Base-by-base conservation (phyloP, 92 coral and sea anemone genomes). In the Zoanthus sociatus region DNA sequence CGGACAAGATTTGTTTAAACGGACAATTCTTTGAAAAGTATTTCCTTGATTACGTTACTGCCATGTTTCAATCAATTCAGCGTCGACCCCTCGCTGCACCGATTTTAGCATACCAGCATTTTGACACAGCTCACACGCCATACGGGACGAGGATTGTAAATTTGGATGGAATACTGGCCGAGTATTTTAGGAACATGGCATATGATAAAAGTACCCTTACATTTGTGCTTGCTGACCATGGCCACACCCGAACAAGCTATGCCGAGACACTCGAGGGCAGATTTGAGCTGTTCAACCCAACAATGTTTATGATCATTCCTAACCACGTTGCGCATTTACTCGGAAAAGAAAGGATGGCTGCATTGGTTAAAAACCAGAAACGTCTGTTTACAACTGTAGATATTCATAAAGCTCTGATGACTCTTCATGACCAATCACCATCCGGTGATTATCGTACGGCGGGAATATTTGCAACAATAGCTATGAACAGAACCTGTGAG, bases 61-160 rank as follows among this genome's bases (percentile, higher is more conserved):
- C 64, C 68, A 72, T 79, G 74, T 82, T 93, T 9, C 73, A 61
- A 11, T 82, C 92, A 7, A 89, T 83, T 30, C 68, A 64, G 53
- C 5, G 9, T 18, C 67, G 45, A 21, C 79, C 85, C 66, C 46
- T 74, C 6, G 81, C 89, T 0, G 91, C 84, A 2, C 92, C 96
- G 0, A 58, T 91, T 54, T 12, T 93, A 4, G 70, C 88, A 4
- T 95, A 89, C 78, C 86, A 82, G 54, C 96, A 95, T 33, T 90
- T 95, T 47, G 88, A 91, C 92, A 95, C 96, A 37, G 98, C 93
- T 10, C 98, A 95, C 76, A 92, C 94, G 17, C 63, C 86, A 17
- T 75, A 91, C 26, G 98, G 98, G 2, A 81, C 70, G 54, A 87
- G 98, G 33, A 95, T 95, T 32, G 87, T 76, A 0, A 93, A 95